Evolutionary conservation across 2,888 invertebrate species (phyloP).

Genomic region (Pogonocherus hispidulus): DNA sequence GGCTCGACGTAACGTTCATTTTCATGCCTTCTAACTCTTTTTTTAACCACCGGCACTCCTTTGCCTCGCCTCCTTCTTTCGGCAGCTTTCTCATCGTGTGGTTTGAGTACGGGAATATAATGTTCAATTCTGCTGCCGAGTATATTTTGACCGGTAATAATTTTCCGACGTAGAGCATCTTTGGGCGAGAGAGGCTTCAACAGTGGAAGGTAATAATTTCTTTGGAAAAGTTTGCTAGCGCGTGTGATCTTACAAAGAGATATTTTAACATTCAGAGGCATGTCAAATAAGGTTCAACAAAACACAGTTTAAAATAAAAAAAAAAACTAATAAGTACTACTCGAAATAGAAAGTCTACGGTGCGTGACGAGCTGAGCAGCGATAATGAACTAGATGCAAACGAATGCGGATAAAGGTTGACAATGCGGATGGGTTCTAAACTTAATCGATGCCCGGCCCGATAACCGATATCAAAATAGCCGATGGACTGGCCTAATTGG

Average conservation of each 20-base stretch:
- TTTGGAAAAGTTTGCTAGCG: slow-evolving; percentile 82
- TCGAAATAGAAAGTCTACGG: slow-evolving; percentile 45
- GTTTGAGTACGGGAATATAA: slow-evolving; percentile 82
- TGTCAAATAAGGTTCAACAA: background rate
- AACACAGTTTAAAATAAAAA: slow-evolving; percentile 3
- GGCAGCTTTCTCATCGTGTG: slow-evolving; percentile 60
- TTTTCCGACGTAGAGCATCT: slow-evolving; percentile 84
- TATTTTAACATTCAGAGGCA: slow-evolving; percentile 66
- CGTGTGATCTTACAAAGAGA: slow-evolving; percentile 85
- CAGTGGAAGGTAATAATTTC: slow-evolving; percentile 86
- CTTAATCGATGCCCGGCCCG: slow-evolving; percentile 56
- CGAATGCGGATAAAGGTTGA: slow-evolving; percentile 55
- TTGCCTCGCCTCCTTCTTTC: slow-evolving; percentile 62
- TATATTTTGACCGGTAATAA: slow-evolving; percentile 82
- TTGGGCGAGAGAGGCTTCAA: slow-evolving; percentile 85
- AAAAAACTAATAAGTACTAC: slow-evolving; percentile 49
- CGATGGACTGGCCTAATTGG: slow-evolving; percentile 60
- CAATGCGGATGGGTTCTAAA: slow-evolving; percentile 48
- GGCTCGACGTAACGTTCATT: slow-evolving; percentile 62
- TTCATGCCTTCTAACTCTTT: slow-evolving; percentile 59
- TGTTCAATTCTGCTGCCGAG: slow-evolving; percentile 73
- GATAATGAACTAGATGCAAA: slow-evolving; percentile 61
- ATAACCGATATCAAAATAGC: slow-evolving; percentile 59
- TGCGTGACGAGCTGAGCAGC: slow-evolving; percentile 54
- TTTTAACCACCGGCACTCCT: slow-evolving; percentile 64